Evolutionary conservation across 1,140 invertebrate species (phyloP), one percentile per base, ranked within the genome.

Genomic region (Drosophila insularis): DNA sequence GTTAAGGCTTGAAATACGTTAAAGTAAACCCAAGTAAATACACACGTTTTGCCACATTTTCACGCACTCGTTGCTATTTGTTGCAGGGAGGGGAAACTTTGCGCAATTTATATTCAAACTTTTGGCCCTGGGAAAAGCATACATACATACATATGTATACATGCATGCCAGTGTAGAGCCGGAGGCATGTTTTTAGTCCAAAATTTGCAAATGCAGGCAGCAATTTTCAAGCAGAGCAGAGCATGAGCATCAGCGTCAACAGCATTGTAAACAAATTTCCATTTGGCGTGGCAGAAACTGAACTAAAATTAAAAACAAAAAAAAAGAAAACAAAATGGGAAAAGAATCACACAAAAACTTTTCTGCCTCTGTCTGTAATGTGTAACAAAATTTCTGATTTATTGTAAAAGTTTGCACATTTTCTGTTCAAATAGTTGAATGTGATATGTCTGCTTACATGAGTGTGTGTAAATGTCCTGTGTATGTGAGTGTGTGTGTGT

Each of bases 181-280:
- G 23, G 43, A 7, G 43, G 43, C 43, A 17, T 46, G 43, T 46
- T 32, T 60, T 39, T 4, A 35, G 11, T 39, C 10, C n/a, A 53
- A 65, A 66, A 63, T 68, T 61, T 31, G 13, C 56, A 84, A 61
- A 68, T 79, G 75, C 53, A 56, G 43, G 55, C 63, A 19, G 11
- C 40, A 65, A 46, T 63, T 63, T 67, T 67, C 43, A 55, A 69
- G 63, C 56, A 54, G 39, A 23, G 14, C 32, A 75, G 35, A 19
- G 6, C n/a, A 23, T n/a, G 13, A 31, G 40, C 60, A 50, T 39
- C 56, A 69, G 81, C 68, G 64, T 71, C 67, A 77, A 67, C 67
- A 78, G 74, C 82, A 81, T 66, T 85, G 78, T 78, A 78, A 81
- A 78, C 82, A 78, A 87, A 87, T 85, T 85, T 87, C 68, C 68